A percentile compares a stretch with the other conserved stretches of the same genome.
Conservation (phyloP, 2,113 vertebrate species). For the Ciconia maguari region DNA sequence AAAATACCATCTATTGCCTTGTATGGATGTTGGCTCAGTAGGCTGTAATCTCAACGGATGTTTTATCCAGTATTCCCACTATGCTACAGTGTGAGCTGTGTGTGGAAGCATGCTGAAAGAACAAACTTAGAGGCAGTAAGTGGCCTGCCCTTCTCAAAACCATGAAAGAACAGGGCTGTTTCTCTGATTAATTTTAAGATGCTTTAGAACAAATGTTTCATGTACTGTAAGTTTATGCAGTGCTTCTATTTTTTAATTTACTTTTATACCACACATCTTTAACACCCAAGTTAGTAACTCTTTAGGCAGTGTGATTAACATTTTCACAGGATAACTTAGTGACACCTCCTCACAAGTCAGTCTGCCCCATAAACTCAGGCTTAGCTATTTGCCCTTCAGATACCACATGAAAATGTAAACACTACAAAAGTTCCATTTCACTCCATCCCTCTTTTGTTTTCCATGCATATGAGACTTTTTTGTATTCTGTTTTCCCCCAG, state of each 20-base stretch:
- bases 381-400: neutral
- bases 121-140: neutral
- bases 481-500: neutral
- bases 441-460: neutral
- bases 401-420: neutral
- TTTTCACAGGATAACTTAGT: neutral
- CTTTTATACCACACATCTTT: neutral
- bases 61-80: neutral
- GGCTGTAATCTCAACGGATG: neutral
- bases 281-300: neutral
- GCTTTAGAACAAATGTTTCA: neutral
- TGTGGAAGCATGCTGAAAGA: neutral
- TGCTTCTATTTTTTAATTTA: neutral
- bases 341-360: neutral
- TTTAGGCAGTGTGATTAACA: neutral
- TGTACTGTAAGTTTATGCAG: neutral
- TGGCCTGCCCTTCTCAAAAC: neutral
- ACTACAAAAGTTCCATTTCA: neutral
- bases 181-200: neutral
- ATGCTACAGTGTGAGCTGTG: neutral
- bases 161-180: neutral
- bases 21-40: neutral
- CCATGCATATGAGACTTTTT: neutral
- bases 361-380: neutral
- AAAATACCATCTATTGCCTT: neutral